Evolutionary conservation across 2,797 vertebrate genomes (phyloP).

Genomic region (Scarus forsteni): DNA sequence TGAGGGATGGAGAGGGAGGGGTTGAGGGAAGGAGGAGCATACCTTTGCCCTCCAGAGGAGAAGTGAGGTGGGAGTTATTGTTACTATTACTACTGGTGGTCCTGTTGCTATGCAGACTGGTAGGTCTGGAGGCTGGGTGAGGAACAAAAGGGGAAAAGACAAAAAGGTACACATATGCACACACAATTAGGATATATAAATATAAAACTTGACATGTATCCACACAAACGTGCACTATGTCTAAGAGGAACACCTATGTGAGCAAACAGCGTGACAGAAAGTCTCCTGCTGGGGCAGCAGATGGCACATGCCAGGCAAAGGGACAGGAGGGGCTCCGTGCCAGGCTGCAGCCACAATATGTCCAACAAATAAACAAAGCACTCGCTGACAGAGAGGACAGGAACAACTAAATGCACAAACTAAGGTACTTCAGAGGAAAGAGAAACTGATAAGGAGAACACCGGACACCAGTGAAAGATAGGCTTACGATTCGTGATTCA

Average conservation of each 20-base stretch:
- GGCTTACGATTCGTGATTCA: constrained; percentile 5
- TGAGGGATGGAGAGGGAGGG: background rate
- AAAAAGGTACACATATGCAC: constrained; percentile 30
- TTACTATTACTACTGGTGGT: constrained; percentile 97
- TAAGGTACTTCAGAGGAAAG: background rate
- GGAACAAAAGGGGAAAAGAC: constrained; percentile 55
- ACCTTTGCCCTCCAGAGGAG: constrained; percentile 95
- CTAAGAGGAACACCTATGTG: constrained; percentile 34
- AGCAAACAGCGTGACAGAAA: constrained; percentile 68
- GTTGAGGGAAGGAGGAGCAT: constrained; percentile 71
- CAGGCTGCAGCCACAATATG: constrained; percentile 79
- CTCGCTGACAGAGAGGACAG: constrained; percentile 14
- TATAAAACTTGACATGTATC: constrained; percentile 29
- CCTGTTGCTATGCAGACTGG: constrained; percentile 97
- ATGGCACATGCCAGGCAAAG: constrained; percentile 76
- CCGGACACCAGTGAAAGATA: constrained; percentile 42
- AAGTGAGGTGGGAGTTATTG: constrained; percentile 90
- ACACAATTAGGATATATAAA: constrained; percentile 54
- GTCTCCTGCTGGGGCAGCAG: constrained; percentile 81
- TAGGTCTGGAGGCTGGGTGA: constrained; percentile 91
- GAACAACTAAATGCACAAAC: constrained; percentile 1
- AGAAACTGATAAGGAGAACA: constrained; percentile 45
- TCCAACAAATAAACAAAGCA: constrained; percentile 72
- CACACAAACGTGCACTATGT: constrained; percentile 53
- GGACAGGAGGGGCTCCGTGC: constrained; percentile 73